phyloP scores from a whole-genome alignment of 2,113 vertebrate genomes.

The Tyrannus savana region DNA sequence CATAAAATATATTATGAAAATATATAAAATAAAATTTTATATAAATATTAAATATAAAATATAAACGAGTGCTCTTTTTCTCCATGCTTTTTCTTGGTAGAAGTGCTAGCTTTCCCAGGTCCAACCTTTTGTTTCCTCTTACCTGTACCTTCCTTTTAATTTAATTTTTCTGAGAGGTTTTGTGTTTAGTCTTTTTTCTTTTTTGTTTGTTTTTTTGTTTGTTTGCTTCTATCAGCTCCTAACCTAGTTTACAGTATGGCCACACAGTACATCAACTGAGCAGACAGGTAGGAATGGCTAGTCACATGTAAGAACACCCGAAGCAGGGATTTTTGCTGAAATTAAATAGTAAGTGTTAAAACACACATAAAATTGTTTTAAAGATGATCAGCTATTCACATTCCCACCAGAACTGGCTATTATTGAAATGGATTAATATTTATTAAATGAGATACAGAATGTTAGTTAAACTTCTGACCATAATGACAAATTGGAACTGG shows the following conservation, averaged over 20 bases:
- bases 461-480: background rate
- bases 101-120: background rate
- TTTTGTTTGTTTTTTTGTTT: background rate
- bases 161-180: background rate
- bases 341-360: background rate
- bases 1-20: background rate
- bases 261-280: background rate
- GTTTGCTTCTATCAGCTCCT: background rate
- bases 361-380: background rate
- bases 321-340: background rate
- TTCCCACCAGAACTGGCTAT: background rate
- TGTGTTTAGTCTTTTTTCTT: accelerated
- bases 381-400: background rate
- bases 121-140: background rate
- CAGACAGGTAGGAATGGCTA: background rate
- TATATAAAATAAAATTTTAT: no score
- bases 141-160: background rate
- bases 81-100: background rate
- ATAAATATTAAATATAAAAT: no score
- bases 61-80: background rate
- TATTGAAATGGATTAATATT: background rate
- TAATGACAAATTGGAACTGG: background rate
- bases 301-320: background rate
- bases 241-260: background rate
- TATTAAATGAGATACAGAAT: background rate